Percentiles rank a stretch among this genome's conserved stretches.
Evolutionary conservation across 2,888 invertebrate genomes (phyloP).

Genomic region (Zaprionus bogoriensis): DNA sequence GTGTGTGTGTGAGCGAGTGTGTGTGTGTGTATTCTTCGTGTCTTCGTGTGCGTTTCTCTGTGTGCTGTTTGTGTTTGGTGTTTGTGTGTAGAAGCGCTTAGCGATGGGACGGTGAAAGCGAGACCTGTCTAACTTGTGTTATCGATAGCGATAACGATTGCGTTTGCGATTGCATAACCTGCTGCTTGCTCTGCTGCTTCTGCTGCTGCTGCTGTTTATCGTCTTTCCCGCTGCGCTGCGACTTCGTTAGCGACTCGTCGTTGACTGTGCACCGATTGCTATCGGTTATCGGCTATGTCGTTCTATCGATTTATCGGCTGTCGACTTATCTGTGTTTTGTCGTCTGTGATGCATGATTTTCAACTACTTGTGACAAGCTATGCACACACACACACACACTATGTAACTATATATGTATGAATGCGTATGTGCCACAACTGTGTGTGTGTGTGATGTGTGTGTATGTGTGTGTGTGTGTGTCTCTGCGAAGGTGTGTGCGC

Average conservation of each 20-base stretch:
- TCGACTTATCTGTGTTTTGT: no score
- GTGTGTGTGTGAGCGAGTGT: slow-evolving; percentile 25
- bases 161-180: slow-evolving; percentile 34
- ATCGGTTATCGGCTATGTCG: slow-evolving; percentile 31
- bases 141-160: slow-evolving; percentile 29
- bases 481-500: slow-evolving; percentile 37
- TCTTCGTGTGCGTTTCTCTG: slow-evolving; percentile 9
- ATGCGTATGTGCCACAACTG: slow-evolving; percentile 14
- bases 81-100: slow-evolving; percentile 35
- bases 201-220: slow-evolving; percentile 8
- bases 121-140: slow-evolving; percentile 30
- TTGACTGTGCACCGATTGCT: slow-evolving; percentile 28
- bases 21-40: slow-evolving; percentile 4
- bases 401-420: slow-evolving; percentile 3
- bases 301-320: slow-evolving; percentile 4
- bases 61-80: slow-evolving; percentile 7
- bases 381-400: slow-evolving; percentile 25
- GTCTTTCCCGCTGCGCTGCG: slow-evolving; percentile 11
- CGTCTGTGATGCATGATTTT: slow-evolving; percentile 6
- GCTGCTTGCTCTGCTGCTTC: slow-evolving; percentile 24
- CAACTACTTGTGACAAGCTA: slow-evolving; percentile 18
- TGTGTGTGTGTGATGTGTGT: slow-evolving; percentile 8
- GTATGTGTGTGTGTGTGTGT: slow-evolving; percentile 15
- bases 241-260: slow-evolving; percentile 9
- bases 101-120: slow-evolving; percentile 43